Base-by-base conservation (phyloP, 2,113 vertebrate species). In the Petroica traversi region DNA sequence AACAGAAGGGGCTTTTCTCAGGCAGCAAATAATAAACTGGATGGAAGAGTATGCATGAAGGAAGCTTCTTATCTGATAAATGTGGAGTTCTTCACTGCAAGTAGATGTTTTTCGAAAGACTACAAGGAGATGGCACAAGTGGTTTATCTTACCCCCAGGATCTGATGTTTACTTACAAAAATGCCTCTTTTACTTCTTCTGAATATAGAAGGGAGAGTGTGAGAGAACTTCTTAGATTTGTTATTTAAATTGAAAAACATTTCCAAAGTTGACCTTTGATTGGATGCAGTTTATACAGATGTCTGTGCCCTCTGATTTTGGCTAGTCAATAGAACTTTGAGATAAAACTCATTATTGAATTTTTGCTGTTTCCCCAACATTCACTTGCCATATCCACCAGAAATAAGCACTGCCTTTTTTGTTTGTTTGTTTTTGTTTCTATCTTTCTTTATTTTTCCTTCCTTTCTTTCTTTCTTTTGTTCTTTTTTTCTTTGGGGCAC, bases 71-170 rank as follows among this genome's bases (percentile, higher is more conserved):
- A 79, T 36, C 88, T 95, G 97, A 96, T 97, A 95, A 97, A 97
- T 97, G 97, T 97, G 97, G 98, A 97, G 97, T 97, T 98, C 97
- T 98, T 97, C 97, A 92, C 96, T 95, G 95, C 89, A 97, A 96
- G 73, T 96, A 94, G 66, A 85, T 95, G 74, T 92, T 96, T 93
- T 83, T 0, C n/a, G 59, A 86, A 96, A 93, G 96, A 74, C 91
- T 92, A 57, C 79, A 52, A 94, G 67, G 85, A 88, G 91, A 96
- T 97, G 97, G 96, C 98, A 97, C 96, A 97, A 97, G 92, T 94
- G 94, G 62, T 97, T 95, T 94, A 96, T 95, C 93, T 96, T 93
- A 87, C 87, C 97, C 97, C 96, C 94, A 90, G 85, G 95, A 90
- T 93, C 86, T 95, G 94, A 96, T 87, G 95, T 97, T 97, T 97